Evolutionary conservation across 2,113 vertebrate species (phyloP).

Genomic region (Alethe diademata): DNA sequence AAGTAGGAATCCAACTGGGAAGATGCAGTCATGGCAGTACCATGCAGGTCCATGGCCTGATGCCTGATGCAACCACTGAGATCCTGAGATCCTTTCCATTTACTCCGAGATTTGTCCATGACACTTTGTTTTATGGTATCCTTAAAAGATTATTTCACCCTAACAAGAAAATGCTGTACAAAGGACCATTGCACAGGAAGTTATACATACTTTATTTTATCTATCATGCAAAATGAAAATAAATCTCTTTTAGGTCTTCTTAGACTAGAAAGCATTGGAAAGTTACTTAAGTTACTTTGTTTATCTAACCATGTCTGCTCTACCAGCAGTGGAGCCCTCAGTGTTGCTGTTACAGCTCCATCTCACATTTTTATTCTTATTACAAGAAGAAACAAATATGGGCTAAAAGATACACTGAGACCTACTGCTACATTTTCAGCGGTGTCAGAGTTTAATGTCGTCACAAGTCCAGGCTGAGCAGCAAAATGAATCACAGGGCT

Average conservation of each 20-base stretch:
- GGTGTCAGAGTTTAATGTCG: neutral
- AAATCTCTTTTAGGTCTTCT: neutral
- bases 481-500: neutral
- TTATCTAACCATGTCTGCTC: neutral
- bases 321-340: neutral
- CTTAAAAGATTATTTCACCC: fast-evolving
- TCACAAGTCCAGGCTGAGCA: neutral
- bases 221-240: neutral
- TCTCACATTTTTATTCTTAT: neutral
- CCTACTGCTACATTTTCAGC: neutral
- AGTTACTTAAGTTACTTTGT: neutral
- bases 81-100: neutral
- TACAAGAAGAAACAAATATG: neutral
- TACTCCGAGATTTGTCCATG: neutral
- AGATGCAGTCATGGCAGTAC: neutral
- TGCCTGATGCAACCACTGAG: neutral
- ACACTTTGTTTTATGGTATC: neutral
- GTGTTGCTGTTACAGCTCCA: neutral
- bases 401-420: neutral
- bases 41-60: neutral
- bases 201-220: neutral
- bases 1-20: neutral
- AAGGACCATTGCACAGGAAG: neutral
- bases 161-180: neutral
- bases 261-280: neutral